Percentiles rank a stretch among this genome's conserved stretches.
phyloP scores from a whole-genome alignment of 2,888 invertebrate genomes.

The Meliscaeva auricollis region DNA sequence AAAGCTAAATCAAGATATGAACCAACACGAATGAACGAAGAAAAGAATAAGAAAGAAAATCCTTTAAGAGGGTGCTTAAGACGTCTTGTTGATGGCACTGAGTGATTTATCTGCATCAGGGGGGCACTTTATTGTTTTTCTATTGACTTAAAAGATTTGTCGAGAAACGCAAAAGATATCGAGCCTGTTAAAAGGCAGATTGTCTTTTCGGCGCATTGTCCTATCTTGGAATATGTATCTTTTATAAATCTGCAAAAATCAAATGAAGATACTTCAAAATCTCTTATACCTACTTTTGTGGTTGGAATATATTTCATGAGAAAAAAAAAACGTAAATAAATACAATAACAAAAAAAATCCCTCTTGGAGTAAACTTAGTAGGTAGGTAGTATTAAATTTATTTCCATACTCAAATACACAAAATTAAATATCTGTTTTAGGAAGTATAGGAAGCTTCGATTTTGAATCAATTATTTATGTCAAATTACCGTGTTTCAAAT shows the following conservation, averaged over 20 bases:
- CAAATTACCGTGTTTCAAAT: no score
- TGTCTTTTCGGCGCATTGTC: slow-evolving; percentile 21
- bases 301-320: background rate
- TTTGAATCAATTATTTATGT: no score
- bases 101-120: slow-evolving; percentile 41
- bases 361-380: no score
- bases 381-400: no score
- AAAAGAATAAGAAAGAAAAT: background rate
- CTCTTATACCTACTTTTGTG: background rate
- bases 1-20: slow-evolving; percentile 16
- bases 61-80: slow-evolving; percentile 30
- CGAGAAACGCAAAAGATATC: background rate
- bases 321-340: background rate
- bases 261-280: background rate
- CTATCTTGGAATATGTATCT: slow-evolving; percentile 1
- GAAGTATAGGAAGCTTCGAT: no score
- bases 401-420: no score
- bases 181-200: slow-evolving; percentile 20
- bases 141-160: slow-evolving; percentile 38
- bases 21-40: background rate
- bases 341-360: no score
- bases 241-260: background rate
- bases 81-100: slow-evolving; percentile 33
- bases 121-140: slow-evolving; percentile 24
- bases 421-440: no score